Conservation (phyloP, 2,888 invertebrate species). For the Acleris emargana region DNA sequence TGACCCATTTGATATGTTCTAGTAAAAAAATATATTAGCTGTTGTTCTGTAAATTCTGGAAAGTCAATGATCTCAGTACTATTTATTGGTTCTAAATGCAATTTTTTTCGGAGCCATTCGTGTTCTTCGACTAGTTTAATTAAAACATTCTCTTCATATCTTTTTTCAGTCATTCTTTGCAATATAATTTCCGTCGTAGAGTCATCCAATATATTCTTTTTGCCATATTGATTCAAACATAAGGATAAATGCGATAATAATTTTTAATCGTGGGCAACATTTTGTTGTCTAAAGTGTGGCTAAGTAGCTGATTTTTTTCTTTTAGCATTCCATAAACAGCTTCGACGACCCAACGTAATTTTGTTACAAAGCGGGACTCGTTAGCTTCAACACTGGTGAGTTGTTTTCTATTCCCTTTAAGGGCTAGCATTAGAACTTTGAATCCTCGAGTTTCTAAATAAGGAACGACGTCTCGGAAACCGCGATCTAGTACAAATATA, state of each 20-base stretch:
- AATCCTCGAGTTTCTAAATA: slow-evolving; percentile 4
- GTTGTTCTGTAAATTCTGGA: neutral
- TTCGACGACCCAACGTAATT: neutral
- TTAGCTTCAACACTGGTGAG: neutral
- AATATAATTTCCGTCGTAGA: neutral
- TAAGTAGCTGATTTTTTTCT: neutral
- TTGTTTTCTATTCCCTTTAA: slow-evolving; percentile 1
- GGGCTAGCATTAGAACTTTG: neutral
- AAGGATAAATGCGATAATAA: slow-evolving; percentile 13
- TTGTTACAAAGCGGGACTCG: slow-evolving; percentile 4
- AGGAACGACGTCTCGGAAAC: neutral
- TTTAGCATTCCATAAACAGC: neutral
- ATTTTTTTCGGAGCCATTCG: too few relatives aligned
- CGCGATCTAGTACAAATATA: neutral
- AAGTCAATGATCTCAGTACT: neutral
- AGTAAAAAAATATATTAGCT: neutral
- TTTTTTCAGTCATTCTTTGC: slow-evolving; percentile 3
- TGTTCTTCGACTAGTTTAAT: neutral
- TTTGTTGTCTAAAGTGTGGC: slow-evolving; percentile 1
- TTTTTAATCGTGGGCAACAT: slow-evolving; percentile 1
- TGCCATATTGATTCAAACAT: slow-evolving; percentile 9
- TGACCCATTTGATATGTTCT: neutral
- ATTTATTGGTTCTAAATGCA: neutral
- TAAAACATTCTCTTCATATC: neutral
- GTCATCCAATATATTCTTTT: slow-evolving; percentile 7